Percentiles rank a stretch among this genome's conserved stretches.
Conservation (phyloP, 2,113 vertebrate genomes). For the Platysteira castanea region DNA sequence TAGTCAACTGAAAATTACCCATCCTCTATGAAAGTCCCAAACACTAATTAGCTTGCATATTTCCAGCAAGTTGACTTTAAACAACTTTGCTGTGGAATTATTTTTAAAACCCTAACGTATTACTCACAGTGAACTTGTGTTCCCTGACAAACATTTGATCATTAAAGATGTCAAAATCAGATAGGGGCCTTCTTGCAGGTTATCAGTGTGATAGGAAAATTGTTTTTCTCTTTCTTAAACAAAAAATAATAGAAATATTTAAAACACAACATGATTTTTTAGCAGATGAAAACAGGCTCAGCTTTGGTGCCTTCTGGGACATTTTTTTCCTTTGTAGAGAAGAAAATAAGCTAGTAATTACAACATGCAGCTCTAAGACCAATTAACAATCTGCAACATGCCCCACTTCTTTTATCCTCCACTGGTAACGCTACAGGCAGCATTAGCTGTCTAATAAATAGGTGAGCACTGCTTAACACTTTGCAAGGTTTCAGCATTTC, state of each 20-base stretch:
- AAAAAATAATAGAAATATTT: neutral
- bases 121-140: neutral
- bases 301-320: constrained; percentile 21
- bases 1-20: neutral
- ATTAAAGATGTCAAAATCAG: neutral
- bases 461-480: constrained; percentile 52
- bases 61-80: neutral
- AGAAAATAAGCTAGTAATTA: constrained; percentile 58
- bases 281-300: constrained; percentile 16
- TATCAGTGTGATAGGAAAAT: neutral
- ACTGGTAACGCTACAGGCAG: constrained; percentile 45
- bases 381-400: constrained; percentile 61
- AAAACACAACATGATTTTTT: neutral
- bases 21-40: neutral
- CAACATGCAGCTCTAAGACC: constrained; percentile 38
- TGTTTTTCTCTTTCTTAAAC: neutral
- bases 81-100: neutral
- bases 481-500: constrained; percentile 16
- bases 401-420: constrained; percentile 61
- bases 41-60: neutral
- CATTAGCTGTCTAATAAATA: constrained; percentile 63
- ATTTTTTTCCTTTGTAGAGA: constrained; percentile 18
- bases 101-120: neutral
- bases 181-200: neutral
- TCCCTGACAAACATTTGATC: neutral